These are phyloP conservation scores for Tinea trinotella DNA, from an alignment of 2,888 invertebrate genomes.

Conservation along the genomic window DNA sequence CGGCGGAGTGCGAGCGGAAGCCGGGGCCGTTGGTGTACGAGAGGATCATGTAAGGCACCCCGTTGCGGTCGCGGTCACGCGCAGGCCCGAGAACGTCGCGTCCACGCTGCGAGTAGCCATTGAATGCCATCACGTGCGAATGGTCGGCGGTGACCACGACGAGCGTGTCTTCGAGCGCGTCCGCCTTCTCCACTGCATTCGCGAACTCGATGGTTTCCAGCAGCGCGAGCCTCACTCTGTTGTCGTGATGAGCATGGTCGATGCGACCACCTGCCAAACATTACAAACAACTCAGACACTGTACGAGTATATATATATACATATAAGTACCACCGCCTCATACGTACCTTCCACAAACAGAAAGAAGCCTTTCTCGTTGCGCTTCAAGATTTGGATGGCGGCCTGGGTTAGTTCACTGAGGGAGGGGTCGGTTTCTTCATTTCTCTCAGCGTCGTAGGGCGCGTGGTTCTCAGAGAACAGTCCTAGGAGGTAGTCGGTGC, in stretches of 20 bases:
- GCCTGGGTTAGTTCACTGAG: conserved; percentile 75
- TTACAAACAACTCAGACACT: too few species aligned
- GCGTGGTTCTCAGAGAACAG: conserved; percentile 59
- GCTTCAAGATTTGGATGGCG: conserved; percentile 70
- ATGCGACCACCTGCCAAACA: conserved; percentile 47
- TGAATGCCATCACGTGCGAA: conserved; percentile 78
- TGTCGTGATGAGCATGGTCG: conserved; percentile 73
- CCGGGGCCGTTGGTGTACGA: conserved; percentile 75
- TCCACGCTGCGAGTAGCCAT: conserved; percentile 76
- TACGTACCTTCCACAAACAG: conserved; percentile 66
- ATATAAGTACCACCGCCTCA: not conserved
- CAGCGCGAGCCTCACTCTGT: conserved; percentile 61
- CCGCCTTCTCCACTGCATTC: conserved; percentile 47
- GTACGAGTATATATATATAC: not conserved
- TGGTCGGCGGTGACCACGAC: conserved; percentile 85
- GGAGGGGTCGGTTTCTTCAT: conserved; percentile 59
- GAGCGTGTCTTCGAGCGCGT: conserved; percentile 74
- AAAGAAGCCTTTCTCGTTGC: conserved; percentile 73
- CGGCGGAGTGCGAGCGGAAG: conserved; percentile 35
- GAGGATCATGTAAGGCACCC: conserved; percentile 67
- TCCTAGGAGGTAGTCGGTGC: conserved; percentile 58
- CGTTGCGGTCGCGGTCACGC: conserved; percentile 43
- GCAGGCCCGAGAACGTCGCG: conserved; percentile 35
- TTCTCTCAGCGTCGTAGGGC: conserved; percentile 52
- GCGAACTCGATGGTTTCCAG: conserved; percentile 75